Percentiles rank a stretch among this genome's conserved stretches.
Conservation (phyloP, 1,140 invertebrate species). For the Epicauta chinensis region DNA sequence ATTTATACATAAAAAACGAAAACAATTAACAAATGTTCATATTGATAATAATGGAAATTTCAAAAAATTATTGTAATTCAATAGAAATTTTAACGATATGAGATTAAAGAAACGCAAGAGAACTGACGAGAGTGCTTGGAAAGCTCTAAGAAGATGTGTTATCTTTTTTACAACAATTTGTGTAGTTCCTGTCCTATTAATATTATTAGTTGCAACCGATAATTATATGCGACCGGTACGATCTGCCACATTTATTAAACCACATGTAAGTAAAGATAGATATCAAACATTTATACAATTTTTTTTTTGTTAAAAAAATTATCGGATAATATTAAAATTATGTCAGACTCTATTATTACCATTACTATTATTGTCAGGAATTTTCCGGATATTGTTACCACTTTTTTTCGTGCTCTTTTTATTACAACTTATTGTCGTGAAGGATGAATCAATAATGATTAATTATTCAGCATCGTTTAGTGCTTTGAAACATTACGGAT, state of each 20-base stretch:
- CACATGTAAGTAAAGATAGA: conserved; percentile 16
- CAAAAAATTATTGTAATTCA: not conserved
- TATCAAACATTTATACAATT: not conserved
- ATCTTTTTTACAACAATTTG: conserved; percentile 42
- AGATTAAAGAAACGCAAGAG: conserved; percentile 32
- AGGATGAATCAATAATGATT: too few relatives aligned
- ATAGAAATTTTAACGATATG: conserved; percentile 22
- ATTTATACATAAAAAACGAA: too few relatives aligned
- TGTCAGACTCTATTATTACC: not conserved
- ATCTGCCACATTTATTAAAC: conserved; percentile 17
- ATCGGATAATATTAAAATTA: not conserved
- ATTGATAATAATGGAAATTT: not conserved
- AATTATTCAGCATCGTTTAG: too few relatives aligned
- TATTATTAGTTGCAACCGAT: conserved; percentile 41
- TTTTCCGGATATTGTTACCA: too few relatives aligned
- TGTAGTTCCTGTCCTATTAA: conserved; percentile 38
- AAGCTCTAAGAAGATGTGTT: conserved; percentile 39
- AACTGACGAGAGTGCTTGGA: conserved; percentile 31
- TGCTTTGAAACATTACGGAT: too few relatives aligned
- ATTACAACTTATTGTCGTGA: too few relatives aligned
- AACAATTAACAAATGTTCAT: not conserved
- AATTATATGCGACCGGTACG: conserved; percentile 37
- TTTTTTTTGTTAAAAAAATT: too few relatives aligned
- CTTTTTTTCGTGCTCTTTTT: too few relatives aligned
- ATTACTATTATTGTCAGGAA: too few relatives aligned